phyloP scores from a whole-genome alignment of 2,113 vertebrate species.

The Corapipo altera region DNA sequence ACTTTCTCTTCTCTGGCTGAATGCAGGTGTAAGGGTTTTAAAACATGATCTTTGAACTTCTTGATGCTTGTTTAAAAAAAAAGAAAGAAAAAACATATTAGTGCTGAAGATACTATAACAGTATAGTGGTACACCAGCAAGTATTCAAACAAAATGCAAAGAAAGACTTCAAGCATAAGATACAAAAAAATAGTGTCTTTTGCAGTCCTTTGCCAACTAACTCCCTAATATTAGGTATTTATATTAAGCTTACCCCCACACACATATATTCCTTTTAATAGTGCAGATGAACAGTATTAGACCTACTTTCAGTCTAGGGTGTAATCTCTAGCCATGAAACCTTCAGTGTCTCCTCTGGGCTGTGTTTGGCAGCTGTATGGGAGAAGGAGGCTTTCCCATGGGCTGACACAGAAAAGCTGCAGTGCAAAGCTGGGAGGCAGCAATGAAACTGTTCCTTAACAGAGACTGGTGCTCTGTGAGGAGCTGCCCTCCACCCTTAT shows the following conservation, averaged over 20 bases:
- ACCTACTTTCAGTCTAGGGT: not conserved
- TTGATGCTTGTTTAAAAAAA: not conserved
- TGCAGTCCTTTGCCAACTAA: not conserved
- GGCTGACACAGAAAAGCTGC: not conserved
- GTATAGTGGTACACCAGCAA: not conserved
- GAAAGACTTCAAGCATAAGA: not conserved
- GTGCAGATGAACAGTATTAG: not conserved
- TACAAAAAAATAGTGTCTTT: not conserved
- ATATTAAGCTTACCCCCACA: not conserved
- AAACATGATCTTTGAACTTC: not conserved
- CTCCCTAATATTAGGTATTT: not conserved
- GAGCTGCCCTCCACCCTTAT: not conserved
- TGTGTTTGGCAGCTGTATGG: accelerated
- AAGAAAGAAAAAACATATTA: not conserved
- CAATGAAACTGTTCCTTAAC: not conserved
- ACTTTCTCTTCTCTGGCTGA: not conserved
- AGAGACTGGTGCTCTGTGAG: not conserved
- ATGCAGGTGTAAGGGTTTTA: not conserved
- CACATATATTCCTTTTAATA: not conserved
- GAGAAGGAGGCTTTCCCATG: not conserved
- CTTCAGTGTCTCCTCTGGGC: not conserved
- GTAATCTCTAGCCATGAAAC: not conserved
- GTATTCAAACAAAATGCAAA: not conserved
- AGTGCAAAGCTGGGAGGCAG: not conserved
- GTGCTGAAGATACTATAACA: not conserved